Evolutionary conservation across 92 coral and sea anemone genomes (phyloP).

Genomic region (Desmophyllum pertusum): DNA sequence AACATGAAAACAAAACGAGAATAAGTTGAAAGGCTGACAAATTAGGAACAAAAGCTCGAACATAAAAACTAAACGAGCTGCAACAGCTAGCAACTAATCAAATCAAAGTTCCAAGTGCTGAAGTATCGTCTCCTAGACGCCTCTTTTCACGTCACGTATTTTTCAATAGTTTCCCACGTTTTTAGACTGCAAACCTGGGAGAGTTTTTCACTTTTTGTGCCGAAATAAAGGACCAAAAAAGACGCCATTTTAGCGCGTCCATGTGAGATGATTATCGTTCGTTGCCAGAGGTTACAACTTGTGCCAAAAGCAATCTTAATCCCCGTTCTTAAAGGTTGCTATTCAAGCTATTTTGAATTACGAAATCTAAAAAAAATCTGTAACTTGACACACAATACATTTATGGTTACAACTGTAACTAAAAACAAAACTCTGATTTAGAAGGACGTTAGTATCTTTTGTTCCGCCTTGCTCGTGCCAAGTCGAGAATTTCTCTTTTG

Average conservation of each 20-base stretch:
- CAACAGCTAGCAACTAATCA: not conserved
- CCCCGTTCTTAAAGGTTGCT: not conserved
- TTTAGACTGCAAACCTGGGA: not conserved
- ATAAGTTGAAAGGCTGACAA: not conserved
- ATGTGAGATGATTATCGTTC: conserved; percentile 7
- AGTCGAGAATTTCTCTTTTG: conserved; percentile 22
- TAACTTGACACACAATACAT: not conserved
- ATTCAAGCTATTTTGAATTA: not conserved
- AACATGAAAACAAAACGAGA: not conserved
- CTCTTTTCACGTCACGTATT: not conserved
- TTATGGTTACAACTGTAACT: not conserved
- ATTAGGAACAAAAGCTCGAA: not conserved
- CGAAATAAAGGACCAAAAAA: not conserved
- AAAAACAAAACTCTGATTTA: conserved; percentile 14
- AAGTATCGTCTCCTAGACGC: conserved; percentile 16
- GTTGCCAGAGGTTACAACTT: conserved; percentile 44
- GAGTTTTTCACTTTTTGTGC: conserved; percentile 8
- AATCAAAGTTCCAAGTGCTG: not conserved
- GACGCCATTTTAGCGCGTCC: conserved; percentile 25
- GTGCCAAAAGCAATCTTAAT: conserved; percentile 2
- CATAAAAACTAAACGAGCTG: not conserved
- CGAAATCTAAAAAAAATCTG: not conserved
- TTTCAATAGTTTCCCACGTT: conserved; percentile 19
- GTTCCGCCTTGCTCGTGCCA: conserved; percentile 7
- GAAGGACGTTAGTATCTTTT: conserved; percentile 1